Percentiles rank a stretch among this genome's conserved stretches.
Conservation (phyloP, 2,888 invertebrate species). For the Leucozona laternaria region DNA sequence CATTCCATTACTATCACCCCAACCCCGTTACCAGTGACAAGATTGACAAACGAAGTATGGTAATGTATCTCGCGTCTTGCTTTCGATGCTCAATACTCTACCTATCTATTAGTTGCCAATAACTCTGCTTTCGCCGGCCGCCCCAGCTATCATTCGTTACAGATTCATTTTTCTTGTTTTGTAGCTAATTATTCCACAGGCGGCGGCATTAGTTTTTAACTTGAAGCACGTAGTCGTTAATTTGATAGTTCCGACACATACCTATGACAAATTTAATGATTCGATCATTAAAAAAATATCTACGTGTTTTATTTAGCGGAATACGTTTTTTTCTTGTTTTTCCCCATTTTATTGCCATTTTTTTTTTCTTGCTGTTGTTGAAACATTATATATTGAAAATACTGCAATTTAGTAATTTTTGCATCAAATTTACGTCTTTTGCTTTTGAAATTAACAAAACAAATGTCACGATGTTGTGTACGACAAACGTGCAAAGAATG, state of each 20-base stretch:
- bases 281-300: slow-evolving; percentile 33
- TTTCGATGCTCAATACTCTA: background rate
- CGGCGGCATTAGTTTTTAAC: slow-evolving; percentile 3
- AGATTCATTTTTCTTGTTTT: slow-evolving; percentile 55
- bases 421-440: slow-evolving; percentile 49
- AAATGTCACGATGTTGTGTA: slow-evolving; percentile 72
- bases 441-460: slow-evolving; percentile 22
- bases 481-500: slow-evolving; percentile 70
- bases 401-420: slow-evolving; percentile 37
- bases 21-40: no score
- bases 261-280: slow-evolving; percentile 17
- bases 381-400: slow-evolving; percentile 8
- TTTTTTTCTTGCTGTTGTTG: background rate
- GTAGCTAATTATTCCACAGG: background rate
- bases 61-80: background rate
- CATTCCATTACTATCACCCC: no score
- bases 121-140: background rate
- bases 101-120: slow-evolving; percentile 23
- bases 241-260: slow-evolving; percentile 43
- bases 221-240: slow-evolving; percentile 57
- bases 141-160: background rate
- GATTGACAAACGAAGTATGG: background rate
- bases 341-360: slow-evolving; percentile 8
- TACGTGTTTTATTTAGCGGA: slow-evolving; percentile 60
- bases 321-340: slow-evolving; percentile 1